Conservation (phyloP, 37 sponge, comb jelly and placozoan genomes). For the Cliona cf. orientalis region DNA sequence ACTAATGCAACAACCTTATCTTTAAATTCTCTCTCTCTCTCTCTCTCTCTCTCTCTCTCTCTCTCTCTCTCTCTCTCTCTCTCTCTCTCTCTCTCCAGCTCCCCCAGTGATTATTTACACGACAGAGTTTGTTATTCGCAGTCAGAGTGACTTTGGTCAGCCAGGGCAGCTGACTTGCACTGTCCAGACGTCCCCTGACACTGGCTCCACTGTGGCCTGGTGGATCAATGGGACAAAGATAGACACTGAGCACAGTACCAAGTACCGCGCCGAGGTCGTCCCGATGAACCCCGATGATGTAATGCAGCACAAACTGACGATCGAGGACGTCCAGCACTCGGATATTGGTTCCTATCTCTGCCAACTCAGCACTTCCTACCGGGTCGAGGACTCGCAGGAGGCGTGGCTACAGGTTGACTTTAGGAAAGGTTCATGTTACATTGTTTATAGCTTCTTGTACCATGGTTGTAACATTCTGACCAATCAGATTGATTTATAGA, state of each 20-base stretch:
- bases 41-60: no score
- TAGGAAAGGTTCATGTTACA: not conserved
- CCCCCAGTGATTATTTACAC: constrained; percentile 41
- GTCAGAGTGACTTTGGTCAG: constrained; percentile 23
- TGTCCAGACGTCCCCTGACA: constrained; percentile 28
- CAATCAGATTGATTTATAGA: no score
- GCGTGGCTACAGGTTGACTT: constrained; percentile 30
- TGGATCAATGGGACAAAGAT: constrained; percentile 9
- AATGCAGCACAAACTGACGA: not conserved
- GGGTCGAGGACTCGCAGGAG: constrained; percentile 8
- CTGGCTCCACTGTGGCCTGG: constrained; percentile 20
- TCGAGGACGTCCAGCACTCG: constrained; percentile 12
- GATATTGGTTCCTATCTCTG: constrained; percentile 43
- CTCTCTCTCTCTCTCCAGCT: not conserved
- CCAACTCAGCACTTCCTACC: constrained; percentile 19
- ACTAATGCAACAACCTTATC: no score
- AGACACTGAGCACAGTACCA: not conserved
- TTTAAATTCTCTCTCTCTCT: no score
- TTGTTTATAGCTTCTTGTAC: not conserved
- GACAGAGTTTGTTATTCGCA: constrained; percentile 12
- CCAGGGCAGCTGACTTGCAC: constrained; percentile 13
- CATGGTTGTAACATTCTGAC: no score
- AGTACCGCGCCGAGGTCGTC: not conserved
- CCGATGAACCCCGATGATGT: not conserved
- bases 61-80: not conserved